phyloP scores from a whole-genome alignment of 2,888 invertebrate genomes.

The Pheosia tremula region DNA sequence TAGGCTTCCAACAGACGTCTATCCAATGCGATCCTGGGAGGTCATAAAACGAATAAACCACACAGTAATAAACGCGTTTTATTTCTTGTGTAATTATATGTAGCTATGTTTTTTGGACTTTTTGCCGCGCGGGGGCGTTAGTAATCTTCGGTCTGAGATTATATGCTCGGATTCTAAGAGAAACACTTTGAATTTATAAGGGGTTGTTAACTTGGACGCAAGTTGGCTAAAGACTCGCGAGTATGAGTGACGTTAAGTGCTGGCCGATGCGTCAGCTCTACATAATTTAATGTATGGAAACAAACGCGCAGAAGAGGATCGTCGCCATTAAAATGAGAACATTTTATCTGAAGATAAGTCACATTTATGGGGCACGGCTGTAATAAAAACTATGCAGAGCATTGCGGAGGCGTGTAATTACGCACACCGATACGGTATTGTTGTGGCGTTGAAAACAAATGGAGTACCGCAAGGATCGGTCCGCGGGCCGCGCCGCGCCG shows the following conservation, averaged over 20 bases:
- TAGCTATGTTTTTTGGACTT: conserved; percentile 59
- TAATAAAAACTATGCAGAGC: conserved; percentile 49
- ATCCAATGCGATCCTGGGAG: conserved; percentile 71
- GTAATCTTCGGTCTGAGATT: conserved; percentile 13
- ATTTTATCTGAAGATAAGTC: conserved; percentile 55
- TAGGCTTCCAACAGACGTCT: conserved; percentile 77
- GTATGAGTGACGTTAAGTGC: conserved; percentile 43
- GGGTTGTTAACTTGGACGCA: conserved; percentile 22
- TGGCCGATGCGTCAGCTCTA: conserved; percentile 42
- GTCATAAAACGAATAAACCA: conserved; percentile 77
- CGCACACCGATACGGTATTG: conserved; percentile 50
- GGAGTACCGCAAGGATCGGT: conserved; percentile 22
- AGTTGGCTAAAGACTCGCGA: conserved; percentile 31
- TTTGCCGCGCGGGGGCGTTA: conserved; percentile 42
- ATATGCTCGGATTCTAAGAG: conserved; percentile 4
- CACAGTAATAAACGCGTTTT: conserved; percentile 72
- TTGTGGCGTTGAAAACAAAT: conserved; percentile 55
- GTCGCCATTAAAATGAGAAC: conserved; percentile 54
- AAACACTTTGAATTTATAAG: conserved; percentile 4
- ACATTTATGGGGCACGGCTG: conserved; percentile 47
- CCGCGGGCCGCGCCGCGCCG: neutral
- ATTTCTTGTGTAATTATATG: conserved; percentile 75
- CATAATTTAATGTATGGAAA: conserved; percentile 41
- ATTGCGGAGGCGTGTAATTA: conserved; percentile 48
- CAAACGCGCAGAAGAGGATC: conserved; percentile 39